Evolutionary conservation across 2,113 vertebrate species (phyloP), one percentile per base, ranked within the genome.

Genomic region (Mormyrus iriodes): DNA sequence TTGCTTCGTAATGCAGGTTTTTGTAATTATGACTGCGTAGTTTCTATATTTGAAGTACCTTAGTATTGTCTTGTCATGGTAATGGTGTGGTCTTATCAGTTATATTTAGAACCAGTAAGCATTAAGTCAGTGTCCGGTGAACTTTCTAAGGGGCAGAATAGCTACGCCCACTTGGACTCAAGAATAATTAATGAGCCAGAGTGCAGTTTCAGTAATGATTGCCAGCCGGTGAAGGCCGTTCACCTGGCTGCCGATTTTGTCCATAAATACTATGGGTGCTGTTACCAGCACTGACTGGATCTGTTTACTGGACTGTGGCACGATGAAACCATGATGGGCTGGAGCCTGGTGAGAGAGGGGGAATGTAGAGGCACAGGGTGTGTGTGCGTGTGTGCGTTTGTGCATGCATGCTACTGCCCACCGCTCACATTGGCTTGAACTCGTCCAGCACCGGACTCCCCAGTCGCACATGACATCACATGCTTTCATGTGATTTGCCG

Each of bases 401-500:
- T 8, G 55, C n/a, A 0, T 24, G 2, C 10, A 7, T 55, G 53
- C 55, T 58, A 58, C 21, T 65, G 61, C 61, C 61, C 58, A 2
- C 13, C 44, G n/a, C 15, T 17, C 31, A 46, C 53, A 46, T 91
- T 90, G 90, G 93, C 42, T 21, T 39, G 86, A 89, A 90, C 90
- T 91, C 19, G 89, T 91, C 92, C 85, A 89, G 91, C 90, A 90
- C 91, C 91, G 84, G 65, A 91, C 92, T 90, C 90, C 92, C 88
- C 88, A 89, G 90, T 73, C 53, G 49, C 95, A 95, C 94, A 95
- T 95, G 94, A 95, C 95, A 96, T 95, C 96, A 96, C 95, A 96
- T 96, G 96, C 95, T 95, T 95, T 95, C 95, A 96, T 96, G 95
- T 96, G 95, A 96, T 95, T 92, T 91, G 92, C 93, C 93, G 94